Evolutionary conservation across 2,113 vertebrate species (phyloP).

Genomic region (Ginglymostoma cirratum): DNA sequence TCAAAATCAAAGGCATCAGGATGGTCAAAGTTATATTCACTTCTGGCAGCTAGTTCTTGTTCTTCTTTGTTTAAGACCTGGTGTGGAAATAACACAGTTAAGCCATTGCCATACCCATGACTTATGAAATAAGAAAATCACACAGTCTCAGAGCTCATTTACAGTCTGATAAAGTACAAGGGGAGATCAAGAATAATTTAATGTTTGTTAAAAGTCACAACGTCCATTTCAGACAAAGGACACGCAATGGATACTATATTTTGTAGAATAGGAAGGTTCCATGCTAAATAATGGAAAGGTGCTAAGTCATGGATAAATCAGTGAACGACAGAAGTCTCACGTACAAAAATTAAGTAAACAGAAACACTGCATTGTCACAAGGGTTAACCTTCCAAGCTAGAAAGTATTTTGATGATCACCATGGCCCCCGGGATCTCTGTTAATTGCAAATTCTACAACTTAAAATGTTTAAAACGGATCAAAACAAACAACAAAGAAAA

Average conservation of each 20-base stretch:
- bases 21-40: slow-evolving; percentile 85
- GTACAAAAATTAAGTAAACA: neutral
- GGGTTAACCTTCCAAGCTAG: neutral
- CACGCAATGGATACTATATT: neutral
- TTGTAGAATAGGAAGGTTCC: neutral
- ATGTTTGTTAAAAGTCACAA: neutral
- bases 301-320: neutral
- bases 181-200: neutral
- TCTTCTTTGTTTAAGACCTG: slow-evolving; percentile 76
- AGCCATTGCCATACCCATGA: neutral
- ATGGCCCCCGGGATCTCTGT: neutral
- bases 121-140: neutral
- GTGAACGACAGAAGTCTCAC: neutral
- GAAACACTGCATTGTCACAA: neutral
- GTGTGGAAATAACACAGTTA: neutral
- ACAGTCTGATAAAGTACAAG: neutral
- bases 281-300: neutral
- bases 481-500: neutral
- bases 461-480: neutral
- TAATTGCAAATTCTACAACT: neutral
- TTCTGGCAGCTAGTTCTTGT: slow-evolving; percentile 68
- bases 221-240: too few species aligned
- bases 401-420: neutral
- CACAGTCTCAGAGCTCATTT: neutral
- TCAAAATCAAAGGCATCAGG: slow-evolving; percentile 85